Conservation (phyloP, 2,113 vertebrate species). For the Reinhardtius hippoglossoides region DNA sequence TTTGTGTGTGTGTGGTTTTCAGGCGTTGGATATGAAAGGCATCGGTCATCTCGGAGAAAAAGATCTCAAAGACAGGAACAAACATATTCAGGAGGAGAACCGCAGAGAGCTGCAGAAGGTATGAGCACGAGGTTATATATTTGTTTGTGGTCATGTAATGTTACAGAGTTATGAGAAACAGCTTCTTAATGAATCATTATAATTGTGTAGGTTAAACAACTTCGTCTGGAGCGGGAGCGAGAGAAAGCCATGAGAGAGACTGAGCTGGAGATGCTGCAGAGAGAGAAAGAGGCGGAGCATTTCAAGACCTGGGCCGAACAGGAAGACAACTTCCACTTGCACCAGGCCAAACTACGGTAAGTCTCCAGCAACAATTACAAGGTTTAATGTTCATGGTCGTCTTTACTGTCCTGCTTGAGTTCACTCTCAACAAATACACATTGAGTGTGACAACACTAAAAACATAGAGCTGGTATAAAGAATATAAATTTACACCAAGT, state of each 20-base stretch:
- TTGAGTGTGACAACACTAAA: too few species aligned
- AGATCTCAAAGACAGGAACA: constrained; percentile 96
- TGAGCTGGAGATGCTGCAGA: constrained; percentile 97
- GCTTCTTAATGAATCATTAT: not conserved
- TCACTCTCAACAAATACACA: too few species aligned
- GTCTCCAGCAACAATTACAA: constrained; percentile 1
- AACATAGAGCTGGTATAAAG: too few species aligned
- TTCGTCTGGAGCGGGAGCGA: constrained; percentile 93
- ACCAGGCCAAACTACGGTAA: constrained; percentile 95
- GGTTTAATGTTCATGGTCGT: not conserved
- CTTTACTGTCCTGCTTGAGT: too few species aligned
- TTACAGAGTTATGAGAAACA: not conserved
- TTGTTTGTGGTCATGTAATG: not conserved
- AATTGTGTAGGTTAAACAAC: constrained; percentile 90
- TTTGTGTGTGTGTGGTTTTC: constrained; percentile 16
- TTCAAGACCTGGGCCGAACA: constrained; percentile 99
- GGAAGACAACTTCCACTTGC: constrained; percentile 97
- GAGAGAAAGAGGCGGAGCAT: constrained; percentile 97
- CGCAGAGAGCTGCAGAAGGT: constrained; percentile 98
- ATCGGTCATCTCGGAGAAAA: constrained; percentile 96
- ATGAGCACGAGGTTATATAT: not conserved
- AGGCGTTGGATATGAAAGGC: constrained; percentile 96
- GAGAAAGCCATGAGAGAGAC: constrained; percentile 97
- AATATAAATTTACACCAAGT: too few species aligned
- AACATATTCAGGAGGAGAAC: constrained; percentile 95